A percentile compares a stretch with the other conserved stretches of the same genome.
These are phyloP conservation scores for Protodeltote pygarga DNA, from an alignment of 2,888 invertebrate genomes.

Conservation along the genomic window DNA sequence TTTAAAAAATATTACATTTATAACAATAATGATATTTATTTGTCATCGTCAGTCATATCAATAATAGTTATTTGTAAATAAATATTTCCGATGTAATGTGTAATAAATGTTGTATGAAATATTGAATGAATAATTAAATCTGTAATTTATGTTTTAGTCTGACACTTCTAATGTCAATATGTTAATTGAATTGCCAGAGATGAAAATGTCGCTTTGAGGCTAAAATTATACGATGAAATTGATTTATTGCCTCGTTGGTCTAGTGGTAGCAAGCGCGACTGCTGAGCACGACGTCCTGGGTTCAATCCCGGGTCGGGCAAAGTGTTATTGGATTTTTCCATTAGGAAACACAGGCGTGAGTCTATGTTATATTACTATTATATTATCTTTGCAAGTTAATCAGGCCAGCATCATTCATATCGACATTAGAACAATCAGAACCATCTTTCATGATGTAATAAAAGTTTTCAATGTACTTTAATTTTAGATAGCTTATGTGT, in stretches of 20 bases:
- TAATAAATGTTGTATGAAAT: slow-evolving; percentile 43
- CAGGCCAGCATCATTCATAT: too few species aligned
- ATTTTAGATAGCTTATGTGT: slow-evolving; percentile 45
- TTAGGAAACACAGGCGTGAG: too few species aligned
- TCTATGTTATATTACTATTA: too few species aligned
- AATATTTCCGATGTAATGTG: slow-evolving; percentile 28
- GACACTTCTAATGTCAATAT: slow-evolving; percentile 23
- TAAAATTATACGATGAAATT: too few species aligned
- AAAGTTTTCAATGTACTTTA: slow-evolving; percentile 42
- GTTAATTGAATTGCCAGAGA: background rate
- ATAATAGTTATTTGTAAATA: slow-evolving; percentile 41
- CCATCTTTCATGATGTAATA: slow-evolving; percentile 30
- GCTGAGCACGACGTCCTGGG: too few species aligned
- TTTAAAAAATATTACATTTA: background rate
- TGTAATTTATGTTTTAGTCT: slow-evolving; percentile 26
- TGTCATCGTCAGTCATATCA: slow-evolving; percentile 44
- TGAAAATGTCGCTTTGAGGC: too few species aligned
- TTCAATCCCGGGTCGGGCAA: too few species aligned
- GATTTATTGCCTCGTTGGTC: too few species aligned
- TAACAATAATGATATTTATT: slow-evolving; percentile 13
- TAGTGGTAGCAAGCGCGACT: too few species aligned
- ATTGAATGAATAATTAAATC: slow-evolving; percentile 25
- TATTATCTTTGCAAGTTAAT: too few species aligned
- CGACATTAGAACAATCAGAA: slow-evolving; percentile 24
- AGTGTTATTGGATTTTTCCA: too few species aligned